Base-by-base conservation (phyloP, 2,113 vertebrate genomes). In the Castor canadensis region DNA sequence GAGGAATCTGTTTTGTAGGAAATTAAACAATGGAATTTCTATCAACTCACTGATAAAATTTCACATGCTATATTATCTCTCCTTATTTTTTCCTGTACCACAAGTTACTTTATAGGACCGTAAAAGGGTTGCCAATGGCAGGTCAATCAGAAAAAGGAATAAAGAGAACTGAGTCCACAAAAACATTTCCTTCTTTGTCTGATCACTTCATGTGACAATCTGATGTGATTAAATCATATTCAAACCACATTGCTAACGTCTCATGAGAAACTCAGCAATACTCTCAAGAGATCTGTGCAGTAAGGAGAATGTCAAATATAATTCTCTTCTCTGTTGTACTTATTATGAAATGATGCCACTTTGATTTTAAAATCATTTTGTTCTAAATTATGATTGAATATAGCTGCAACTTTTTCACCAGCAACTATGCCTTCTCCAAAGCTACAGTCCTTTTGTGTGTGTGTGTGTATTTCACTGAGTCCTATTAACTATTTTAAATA, bases 331-430 rank as follows among this genome's bases (percentile, higher is more conserved):
- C 20, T 77, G 1, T 83, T 85, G 87, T 38, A 73, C 20, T 93
- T 73, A 69, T 3, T 9, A 40, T 45, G 11, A 81, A 89, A 77
- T 1, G 24, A 87, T 72, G 16, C 28, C 17, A 52, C 77, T 92
- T 91, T 81, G 77, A 66, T 77, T 88, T 82, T 64, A 79, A 96
- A 85, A 91, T 73, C 6, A 54, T 80, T 9, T 87, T 87, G 32
- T 89, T 93, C 26, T 76, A 75, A 83, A 84, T 88, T 85, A 84
- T 32, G 6, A 60, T 9, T 71, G 17, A 60, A 72, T 75, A 38
- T n/a, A 83, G 38, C 73, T 87, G 43, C 1, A 54, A 24, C 40
- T 76, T 91, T 96, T 52, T 56, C 10, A 77, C 66, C 32, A 87
- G 32, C 0, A 80, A 22, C 1, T 15, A 49, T 38, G 86, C 32